Conservation (phyloP, 2,113 vertebrate species). For the Candoia aspera region DNA sequence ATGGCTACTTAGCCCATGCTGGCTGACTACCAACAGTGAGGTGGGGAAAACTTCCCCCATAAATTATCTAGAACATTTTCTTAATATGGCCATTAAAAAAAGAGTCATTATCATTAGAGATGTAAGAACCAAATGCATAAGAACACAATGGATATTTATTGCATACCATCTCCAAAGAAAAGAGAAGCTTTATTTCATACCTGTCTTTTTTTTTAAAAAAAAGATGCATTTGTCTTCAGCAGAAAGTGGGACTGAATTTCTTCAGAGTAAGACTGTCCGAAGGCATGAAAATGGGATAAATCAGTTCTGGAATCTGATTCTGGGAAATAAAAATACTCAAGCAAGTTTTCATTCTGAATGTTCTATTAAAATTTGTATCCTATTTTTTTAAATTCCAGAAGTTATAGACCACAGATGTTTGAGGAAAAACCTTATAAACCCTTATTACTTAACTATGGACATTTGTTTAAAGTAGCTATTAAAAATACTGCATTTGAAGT, state of each 20-base stretch:
- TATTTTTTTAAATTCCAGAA: background rate
- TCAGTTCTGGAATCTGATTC: background rate
- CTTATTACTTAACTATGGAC: background rate
- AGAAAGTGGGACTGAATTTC: background rate
- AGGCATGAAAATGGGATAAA: background rate
- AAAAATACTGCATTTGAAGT: background rate
- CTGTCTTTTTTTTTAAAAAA: background rate
- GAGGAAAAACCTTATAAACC: background rate
- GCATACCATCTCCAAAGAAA: background rate
- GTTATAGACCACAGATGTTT: background rate
- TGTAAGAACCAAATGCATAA: background rate
- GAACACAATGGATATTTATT: background rate
- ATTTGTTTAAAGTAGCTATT: background rate
- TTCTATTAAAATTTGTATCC: background rate
- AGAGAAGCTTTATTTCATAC: background rate
- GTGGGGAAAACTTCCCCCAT: background rate
- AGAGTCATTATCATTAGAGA: background rate
- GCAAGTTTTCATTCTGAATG: background rate
- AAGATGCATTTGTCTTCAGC: background rate
- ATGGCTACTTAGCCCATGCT: background rate
- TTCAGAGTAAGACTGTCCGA: background rate
- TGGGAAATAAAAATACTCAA: too few species aligned
- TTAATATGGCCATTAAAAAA: background rate
- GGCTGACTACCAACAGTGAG: background rate
- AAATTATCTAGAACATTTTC: background rate